Evolutionary conservation across 2,113 vertebrate species (phyloP).

Genomic region (Ceyx melanurus): DNA sequence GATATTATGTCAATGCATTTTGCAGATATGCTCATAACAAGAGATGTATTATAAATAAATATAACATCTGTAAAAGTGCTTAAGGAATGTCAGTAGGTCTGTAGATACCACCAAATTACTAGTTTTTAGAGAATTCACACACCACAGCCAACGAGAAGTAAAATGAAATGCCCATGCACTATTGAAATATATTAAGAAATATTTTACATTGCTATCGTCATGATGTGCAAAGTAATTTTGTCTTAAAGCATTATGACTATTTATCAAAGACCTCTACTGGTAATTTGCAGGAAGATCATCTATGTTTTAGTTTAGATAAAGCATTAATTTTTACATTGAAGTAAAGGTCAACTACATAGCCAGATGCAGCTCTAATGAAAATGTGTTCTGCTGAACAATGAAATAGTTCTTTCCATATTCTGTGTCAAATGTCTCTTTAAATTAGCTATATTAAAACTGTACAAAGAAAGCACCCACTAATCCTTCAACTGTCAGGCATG

Average conservation of each 20-base stretch:
- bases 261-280: neutral
- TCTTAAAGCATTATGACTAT: neutral
- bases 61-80: neutral
- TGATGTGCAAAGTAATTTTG: neutral
- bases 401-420: neutral
- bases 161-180: neutral
- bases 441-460: neutral
- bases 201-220: neutral
- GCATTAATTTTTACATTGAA: slow-evolving; percentile 43
- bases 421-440: neutral
- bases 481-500: neutral
- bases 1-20: neutral
- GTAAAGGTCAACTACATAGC: slow-evolving; percentile 40
- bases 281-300: slow-evolving; percentile 13
- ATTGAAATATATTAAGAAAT: neutral
- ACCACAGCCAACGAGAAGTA: neutral
- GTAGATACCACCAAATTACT: neutral
- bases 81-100: neutral
- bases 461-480: neutral
- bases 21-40: neutral
- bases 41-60: neutral
- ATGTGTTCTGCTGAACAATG: neutral
- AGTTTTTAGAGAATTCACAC: neutral
- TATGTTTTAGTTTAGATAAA: slow-evolving; percentile 33
- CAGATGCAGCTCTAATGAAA: slow-evolving; percentile 18